Conservation (phyloP, 1,140 invertebrate genomes). For the Campodea augens region DNA sequence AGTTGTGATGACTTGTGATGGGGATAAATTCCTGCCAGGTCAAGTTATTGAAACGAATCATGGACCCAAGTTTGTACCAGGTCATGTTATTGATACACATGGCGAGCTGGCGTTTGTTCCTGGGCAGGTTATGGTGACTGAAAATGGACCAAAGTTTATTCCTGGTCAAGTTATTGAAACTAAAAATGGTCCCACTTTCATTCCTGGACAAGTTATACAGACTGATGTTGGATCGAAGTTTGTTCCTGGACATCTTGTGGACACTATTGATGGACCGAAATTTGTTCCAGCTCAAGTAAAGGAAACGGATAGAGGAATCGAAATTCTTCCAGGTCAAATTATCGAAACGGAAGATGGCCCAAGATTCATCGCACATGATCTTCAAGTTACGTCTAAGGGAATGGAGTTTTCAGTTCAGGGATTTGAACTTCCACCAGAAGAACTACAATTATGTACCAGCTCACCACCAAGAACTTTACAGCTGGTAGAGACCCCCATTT, state of each 20-base stretch:
- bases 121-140: slow-evolving; percentile 44
- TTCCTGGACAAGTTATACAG: slow-evolving; percentile 49
- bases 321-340: slow-evolving; percentile 47
- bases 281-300: slow-evolving; percentile 52
- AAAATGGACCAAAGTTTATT: slow-evolving; percentile 44
- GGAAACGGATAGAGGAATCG: slow-evolving; percentile 41
- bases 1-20: slow-evolving; percentile 42
- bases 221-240: slow-evolving; percentile 46
- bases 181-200: slow-evolving; percentile 46
- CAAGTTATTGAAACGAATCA: slow-evolving; percentile 33
- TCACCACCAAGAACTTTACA: slow-evolving; percentile 22
- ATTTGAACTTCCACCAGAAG: slow-evolving; percentile 47
- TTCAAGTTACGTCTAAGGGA: slow-evolving; percentile 40
- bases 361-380: slow-evolving; percentile 45
- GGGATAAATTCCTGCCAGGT: slow-evolving; percentile 43
- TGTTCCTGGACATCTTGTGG: slow-evolving; percentile 50
- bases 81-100: slow-evolving; percentile 45
- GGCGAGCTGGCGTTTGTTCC: slow-evolving; percentile 46
- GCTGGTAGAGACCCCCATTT: no score
- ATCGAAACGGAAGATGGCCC: slow-evolving; percentile 48
- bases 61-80: slow-evolving; percentile 44
- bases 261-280: slow-evolving; percentile 44
- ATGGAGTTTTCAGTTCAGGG: slow-evolving; percentile 51
- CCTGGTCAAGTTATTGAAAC: slow-evolving; percentile 51
- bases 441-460: slow-evolving; percentile 32